These are phyloP conservation scores for Cydia pomonella DNA, from an alignment of 1,140 invertebrate genomes.

Conservation along the genomic window DNA sequence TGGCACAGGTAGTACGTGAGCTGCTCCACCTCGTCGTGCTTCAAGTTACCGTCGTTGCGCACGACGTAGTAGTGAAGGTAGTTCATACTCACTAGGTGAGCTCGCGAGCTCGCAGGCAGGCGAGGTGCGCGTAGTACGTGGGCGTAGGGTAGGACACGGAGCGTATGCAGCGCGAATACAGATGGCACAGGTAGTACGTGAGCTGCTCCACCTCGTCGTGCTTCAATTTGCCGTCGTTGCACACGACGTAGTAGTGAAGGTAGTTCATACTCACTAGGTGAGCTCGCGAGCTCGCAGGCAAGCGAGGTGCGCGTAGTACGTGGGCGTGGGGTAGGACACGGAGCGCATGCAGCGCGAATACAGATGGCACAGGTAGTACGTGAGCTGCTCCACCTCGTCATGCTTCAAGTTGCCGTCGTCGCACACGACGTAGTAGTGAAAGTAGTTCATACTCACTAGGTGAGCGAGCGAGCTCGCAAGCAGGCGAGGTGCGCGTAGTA, in stretches of 20 bases:
- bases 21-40: no score
- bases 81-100: no score
- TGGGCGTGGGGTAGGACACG: conserved; percentile 96
- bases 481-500: conserved; percentile 97
- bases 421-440: conserved; percentile 84
- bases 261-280: conserved; percentile 75
- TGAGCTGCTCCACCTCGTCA: conserved; percentile 80
- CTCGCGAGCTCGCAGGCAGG: no score
- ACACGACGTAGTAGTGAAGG: conserved; percentile 83
- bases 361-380: background rate
- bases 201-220: conserved; percentile 83
- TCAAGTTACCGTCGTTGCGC: no score
- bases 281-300: conserved; percentile 88
- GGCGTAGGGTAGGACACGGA: no score
- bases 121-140: no score
- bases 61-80: no score
- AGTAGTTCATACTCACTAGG: conserved; percentile 72
- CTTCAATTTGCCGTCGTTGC: conserved; percentile 88
- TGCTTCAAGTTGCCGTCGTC: conserved; percentile 89
- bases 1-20: no score
- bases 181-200: background rate
- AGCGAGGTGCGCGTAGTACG: conserved; percentile 97
- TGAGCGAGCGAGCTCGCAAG: conserved; percentile 85
- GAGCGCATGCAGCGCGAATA: conserved; percentile 91
- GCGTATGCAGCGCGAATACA: no score